These are phyloP conservation scores for Panulirus ornatus DNA, from an alignment of 1,140 invertebrate genomes.

Conservation along the genomic window DNA sequence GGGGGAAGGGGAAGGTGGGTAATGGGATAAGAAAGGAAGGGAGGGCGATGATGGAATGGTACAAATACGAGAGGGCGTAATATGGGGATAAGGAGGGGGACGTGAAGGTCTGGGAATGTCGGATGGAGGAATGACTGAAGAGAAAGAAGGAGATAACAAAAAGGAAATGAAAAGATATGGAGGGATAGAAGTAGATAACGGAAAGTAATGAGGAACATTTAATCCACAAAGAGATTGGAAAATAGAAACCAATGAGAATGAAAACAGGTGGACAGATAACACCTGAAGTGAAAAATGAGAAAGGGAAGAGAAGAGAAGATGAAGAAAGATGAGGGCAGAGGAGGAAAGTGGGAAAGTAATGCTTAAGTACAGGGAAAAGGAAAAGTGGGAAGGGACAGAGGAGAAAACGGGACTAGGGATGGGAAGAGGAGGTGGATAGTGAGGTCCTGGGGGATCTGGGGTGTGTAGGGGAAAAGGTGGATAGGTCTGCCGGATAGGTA, in stretches of 20 bases:
- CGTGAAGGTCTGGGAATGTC: neutral
- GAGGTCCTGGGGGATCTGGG: too few relatives aligned
- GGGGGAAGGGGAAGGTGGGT: neutral
- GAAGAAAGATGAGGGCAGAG: neutral
- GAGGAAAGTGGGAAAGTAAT: neutral
- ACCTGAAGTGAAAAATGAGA: neutral
- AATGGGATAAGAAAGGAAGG: neutral
- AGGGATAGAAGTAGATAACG: neutral
- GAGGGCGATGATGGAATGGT: neutral
- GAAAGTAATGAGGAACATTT: constrained; percentile 4
- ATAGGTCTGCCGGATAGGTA: too few relatives aligned
- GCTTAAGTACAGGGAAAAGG: too few relatives aligned
- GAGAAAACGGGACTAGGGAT: too few relatives aligned
- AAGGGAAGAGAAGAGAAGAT: neutral
- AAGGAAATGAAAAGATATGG: neutral
- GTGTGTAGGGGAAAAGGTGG: too few relatives aligned
- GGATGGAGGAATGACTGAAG: neutral
- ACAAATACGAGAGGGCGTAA: neutral
- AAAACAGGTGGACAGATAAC: too few relatives aligned
- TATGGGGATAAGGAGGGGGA: neutral
- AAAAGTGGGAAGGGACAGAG: too few relatives aligned
- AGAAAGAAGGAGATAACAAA: neutral
- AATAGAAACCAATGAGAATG: too few relatives aligned
- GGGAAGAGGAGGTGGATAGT: too few relatives aligned
- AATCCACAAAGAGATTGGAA: too few relatives aligned